Percentiles rank a stretch among this genome's conserved stretches.
phyloP scores from a whole-genome alignment of 2,797 vertebrate species.

The Syncerus caffer region DNA sequence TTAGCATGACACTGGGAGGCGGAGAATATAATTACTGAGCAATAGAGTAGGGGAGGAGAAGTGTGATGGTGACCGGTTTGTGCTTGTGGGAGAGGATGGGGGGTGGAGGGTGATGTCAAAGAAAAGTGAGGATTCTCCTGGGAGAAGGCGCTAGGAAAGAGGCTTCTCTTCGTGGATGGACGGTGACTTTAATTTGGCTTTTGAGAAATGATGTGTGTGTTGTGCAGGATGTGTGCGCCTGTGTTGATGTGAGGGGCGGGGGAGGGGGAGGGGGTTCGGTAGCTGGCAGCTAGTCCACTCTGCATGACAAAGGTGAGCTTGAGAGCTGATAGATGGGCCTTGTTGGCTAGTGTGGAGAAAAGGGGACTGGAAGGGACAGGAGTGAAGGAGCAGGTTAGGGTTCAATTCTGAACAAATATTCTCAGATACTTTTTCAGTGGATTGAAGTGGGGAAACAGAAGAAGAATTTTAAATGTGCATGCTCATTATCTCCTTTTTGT shows the following conservation, averaged over 20 bases:
- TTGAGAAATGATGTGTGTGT: slow-evolving; percentile 66
- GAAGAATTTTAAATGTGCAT: neutral
- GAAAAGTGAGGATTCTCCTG: neutral
- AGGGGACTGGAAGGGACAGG: too few species aligned
- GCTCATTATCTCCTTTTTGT: neutral
- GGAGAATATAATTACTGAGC: slow-evolving; percentile 82
- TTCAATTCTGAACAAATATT: neutral
- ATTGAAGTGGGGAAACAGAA: neutral
- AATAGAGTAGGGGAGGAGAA: slow-evolving; percentile 73
- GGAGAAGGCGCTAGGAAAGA: slow-evolving; percentile 28
- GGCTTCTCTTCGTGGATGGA: slow-evolving; percentile 39
- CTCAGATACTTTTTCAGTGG: neutral
- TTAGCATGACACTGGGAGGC: slow-evolving; percentile 84
- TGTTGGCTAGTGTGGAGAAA: neutral
- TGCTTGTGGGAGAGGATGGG: neutral
- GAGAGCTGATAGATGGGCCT: neutral
- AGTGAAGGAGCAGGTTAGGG: neutral
- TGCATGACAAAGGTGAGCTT: slow-evolving; percentile 68
- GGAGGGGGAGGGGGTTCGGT: neutral
- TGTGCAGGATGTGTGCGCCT: neutral
- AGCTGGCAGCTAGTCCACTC: slow-evolving; percentile 23
- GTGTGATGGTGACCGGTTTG: slow-evolving; percentile 16
- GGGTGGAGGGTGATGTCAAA: neutral
- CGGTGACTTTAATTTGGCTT: slow-evolving; percentile 72
- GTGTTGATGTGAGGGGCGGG: neutral